These are phyloP conservation scores for Poecilia gillii DNA, from an alignment of 2,797 vertebrate genomes.

Conservation along the genomic window DNA sequence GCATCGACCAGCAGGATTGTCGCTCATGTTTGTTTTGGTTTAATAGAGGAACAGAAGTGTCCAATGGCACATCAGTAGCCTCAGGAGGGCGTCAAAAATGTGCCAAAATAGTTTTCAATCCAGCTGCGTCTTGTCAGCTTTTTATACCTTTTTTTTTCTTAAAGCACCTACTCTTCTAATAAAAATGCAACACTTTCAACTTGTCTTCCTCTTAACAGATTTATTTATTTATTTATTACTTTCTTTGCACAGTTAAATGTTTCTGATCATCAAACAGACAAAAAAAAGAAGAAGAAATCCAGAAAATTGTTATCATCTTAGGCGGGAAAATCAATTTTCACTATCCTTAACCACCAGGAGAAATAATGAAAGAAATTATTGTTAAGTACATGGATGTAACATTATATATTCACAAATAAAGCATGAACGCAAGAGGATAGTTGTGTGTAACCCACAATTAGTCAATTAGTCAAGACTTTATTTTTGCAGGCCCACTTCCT, in stretches of 20 bases:
- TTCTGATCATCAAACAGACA: background rate
- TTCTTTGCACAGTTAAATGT: background rate
- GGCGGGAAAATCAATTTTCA: background rate
- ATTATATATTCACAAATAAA: background rate
- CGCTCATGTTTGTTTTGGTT: background rate
- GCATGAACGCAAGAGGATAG: background rate
- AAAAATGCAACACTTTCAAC: background rate
- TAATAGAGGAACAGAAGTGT: background rate
- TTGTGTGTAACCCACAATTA: background rate
- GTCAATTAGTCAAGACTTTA: too few relatives aligned
- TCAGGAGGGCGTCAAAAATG: background rate
- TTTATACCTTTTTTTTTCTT: background rate
- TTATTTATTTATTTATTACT: too few relatives aligned
- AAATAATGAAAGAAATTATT: background rate
- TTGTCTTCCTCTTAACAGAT: background rate
- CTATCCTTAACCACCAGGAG: background rate
- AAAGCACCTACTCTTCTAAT: background rate
- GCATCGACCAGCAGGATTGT: background rate
- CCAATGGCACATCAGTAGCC: background rate
- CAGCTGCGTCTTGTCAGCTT: background rate
- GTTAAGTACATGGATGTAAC: background rate
- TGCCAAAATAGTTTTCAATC: background rate
- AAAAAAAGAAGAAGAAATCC: background rate
- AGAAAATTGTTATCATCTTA: background rate
- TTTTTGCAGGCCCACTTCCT: too few relatives aligned